Evolutionary conservation across 2,888 invertebrate species (phyloP).

Genomic region (Panopea generosa): DNA sequence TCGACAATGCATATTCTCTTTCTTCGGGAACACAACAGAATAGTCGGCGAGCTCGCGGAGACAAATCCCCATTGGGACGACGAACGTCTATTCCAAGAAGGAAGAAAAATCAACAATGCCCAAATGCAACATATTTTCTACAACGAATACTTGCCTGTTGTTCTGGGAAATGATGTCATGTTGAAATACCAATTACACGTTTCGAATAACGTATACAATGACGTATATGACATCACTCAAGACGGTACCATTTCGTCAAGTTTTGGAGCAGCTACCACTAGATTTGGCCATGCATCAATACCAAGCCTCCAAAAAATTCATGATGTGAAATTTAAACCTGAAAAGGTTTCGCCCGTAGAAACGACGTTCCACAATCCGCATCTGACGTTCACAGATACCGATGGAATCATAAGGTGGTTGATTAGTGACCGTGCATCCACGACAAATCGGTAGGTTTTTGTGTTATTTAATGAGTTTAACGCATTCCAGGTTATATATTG

Average conservation of each 20-base stretch:
- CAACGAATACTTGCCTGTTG: conserved; percentile 89
- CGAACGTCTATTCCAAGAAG: conserved; percentile 72
- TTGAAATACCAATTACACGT: conserved; percentile 20
- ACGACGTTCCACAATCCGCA: conserved; percentile 41
- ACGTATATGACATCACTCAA: conserved; percentile 20
- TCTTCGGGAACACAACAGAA: conserved; percentile 92
- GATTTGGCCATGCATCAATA: conserved; percentile 45
- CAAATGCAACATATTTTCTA: conserved; percentile 87
- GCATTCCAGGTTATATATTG: too few species aligned
- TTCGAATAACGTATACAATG: not conserved
- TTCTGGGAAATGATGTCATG: conserved; percentile 86
- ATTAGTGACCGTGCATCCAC: not conserved
- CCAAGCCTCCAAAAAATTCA: conserved; percentile 26
- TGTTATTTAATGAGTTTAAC: too few species aligned
- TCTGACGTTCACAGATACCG: conserved; percentile 26
- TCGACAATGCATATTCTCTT: conserved; percentile 94
- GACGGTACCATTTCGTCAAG: conserved; percentile 31
- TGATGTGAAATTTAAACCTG: not conserved
- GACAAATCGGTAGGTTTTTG: too few species aligned
- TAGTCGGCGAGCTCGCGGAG: conserved; percentile 91
- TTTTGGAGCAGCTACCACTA: conserved; percentile 37
- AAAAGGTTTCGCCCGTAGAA: conserved; percentile 14
- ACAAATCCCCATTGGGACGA: conserved; percentile 94
- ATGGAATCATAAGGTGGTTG: conserved; percentile 41
- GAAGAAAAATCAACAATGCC: conserved; percentile 90